phyloP scores from a whole-genome alignment of 2,797 vertebrate species.

The Cossypha polioptera region DNA sequence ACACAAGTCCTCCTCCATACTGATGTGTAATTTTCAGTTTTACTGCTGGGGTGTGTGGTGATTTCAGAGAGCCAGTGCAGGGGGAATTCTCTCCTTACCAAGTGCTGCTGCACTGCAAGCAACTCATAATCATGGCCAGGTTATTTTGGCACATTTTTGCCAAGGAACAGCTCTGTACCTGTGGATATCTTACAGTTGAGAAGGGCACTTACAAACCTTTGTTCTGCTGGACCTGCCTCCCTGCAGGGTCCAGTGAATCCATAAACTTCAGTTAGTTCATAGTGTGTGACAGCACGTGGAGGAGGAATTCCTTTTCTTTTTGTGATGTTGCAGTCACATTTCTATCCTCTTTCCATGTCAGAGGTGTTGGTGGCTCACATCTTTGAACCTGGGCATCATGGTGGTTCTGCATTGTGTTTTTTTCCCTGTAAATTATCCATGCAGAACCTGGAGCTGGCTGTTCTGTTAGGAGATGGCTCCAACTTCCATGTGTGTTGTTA shows the following conservation, averaged over 20 bases:
- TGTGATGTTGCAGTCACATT: rapidly evolving
- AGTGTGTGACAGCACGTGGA: neutral
- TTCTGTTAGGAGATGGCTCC: neutral
- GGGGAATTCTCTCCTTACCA: neutral
- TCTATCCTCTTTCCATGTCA: neutral
- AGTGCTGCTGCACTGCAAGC: neutral
- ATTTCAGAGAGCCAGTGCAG: neutral
- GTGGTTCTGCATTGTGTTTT: neutral
- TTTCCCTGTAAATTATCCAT: neutral
- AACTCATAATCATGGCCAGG: rapidly evolving
- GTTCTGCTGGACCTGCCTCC: neutral
- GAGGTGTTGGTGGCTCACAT: neutral
- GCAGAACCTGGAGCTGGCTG: neutral
- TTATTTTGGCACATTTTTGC: neutral
- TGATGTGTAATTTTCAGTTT: rapidly evolving
- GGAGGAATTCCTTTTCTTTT: neutral
- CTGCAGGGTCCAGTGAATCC: neutral
- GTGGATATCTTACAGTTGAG: rapidly evolving
- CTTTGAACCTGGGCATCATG: neutral
- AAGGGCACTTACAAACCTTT: neutral
- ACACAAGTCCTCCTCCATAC: neutral
- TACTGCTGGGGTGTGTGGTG: neutral
- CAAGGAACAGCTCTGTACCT: neutral
- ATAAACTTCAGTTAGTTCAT: neutral
- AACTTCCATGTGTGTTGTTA: rapidly evolving